Percentiles rank a stretch among this genome's conserved stretches.
These are phyloP conservation scores for Patella depressa DNA, from an alignment of 2,888 invertebrate species.

Conservation along the genomic window DNA sequence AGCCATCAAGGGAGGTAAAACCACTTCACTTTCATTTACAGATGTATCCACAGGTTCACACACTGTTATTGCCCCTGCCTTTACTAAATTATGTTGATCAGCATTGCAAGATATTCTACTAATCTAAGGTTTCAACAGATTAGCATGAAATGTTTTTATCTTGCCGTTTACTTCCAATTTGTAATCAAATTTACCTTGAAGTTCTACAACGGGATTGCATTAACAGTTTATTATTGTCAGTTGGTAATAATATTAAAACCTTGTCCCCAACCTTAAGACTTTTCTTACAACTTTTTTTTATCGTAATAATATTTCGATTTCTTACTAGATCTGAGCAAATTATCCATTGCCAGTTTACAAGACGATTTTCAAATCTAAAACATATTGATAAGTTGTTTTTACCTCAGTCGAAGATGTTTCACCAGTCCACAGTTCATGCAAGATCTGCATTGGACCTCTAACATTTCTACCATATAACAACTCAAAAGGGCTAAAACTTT, in stretches of 20 bases:
- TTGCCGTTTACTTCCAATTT: neutral
- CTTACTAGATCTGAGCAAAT: constrained; percentile 13
- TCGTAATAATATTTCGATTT: constrained; percentile 30
- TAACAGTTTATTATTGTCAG: constrained; percentile 33
- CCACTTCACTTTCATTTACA: neutral
- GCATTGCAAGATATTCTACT: neutral
- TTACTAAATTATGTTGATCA: neutral
- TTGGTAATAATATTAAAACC: constrained; percentile 37
- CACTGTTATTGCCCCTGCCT: neutral
- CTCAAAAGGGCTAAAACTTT: constrained; percentile 32
- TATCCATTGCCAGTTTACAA: constrained; percentile 29
- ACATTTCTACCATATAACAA: constrained; percentile 29
- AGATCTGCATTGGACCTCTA: constrained; percentile 29
- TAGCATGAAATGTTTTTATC: constrained; percentile 3
- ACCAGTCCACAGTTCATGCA: constrained; percentile 20
- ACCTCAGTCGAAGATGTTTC: constrained; percentile 10
- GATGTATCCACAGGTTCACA: neutral
- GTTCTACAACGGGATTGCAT: constrained; percentile 25
- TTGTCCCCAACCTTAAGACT: constrained; percentile 29
- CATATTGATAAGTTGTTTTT: constrained; percentile 14
- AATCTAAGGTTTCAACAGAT: neutral
- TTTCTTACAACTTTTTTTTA: constrained; percentile 21
- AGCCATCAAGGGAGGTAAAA: neutral
- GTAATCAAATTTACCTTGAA: constrained; percentile 1
- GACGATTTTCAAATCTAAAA: constrained; percentile 20